Conservation (phyloP, 2,888 invertebrate species). For the Drosophila birchii region DNA sequence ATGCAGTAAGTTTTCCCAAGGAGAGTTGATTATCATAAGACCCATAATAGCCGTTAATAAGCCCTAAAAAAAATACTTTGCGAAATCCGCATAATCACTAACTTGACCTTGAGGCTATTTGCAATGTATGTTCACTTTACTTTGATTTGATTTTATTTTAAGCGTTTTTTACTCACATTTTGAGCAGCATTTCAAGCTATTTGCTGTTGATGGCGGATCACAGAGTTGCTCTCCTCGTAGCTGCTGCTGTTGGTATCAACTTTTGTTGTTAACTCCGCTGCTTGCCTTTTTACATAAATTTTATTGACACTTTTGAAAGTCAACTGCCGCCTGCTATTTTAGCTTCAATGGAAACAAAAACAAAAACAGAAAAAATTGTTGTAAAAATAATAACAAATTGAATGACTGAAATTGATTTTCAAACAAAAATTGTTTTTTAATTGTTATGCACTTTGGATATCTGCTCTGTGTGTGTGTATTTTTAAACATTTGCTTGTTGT, state of each 20-base stretch:
- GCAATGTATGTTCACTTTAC: not conserved
- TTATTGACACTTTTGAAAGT: slow-evolving; percentile 74
- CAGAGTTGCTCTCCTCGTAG: slow-evolving; percentile 37
- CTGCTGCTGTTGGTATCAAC: slow-evolving; percentile 20
- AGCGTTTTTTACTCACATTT: slow-evolving; percentile 63
- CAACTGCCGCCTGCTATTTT: slow-evolving; percentile 54
- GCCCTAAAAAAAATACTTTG: slow-evolving; percentile 11
- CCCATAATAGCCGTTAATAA: not conserved
- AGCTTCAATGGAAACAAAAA: slow-evolving; percentile 31
- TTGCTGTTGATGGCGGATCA: slow-evolving; percentile 31
- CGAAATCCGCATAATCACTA: slow-evolving; percentile 8
- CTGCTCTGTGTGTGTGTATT: not conserved
- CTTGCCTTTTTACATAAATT: slow-evolving; percentile 46
- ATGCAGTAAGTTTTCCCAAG: not conserved
- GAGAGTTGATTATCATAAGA: not conserved
- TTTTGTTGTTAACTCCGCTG: slow-evolving; percentile 30
- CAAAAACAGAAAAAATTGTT: slow-evolving; percentile 30
- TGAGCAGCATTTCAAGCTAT: slow-evolving; percentile 63
- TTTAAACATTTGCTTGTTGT: slow-evolving; percentile 25
- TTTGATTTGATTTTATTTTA: not conserved
- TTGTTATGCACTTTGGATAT: slow-evolving; percentile 45
- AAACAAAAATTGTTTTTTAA: slow-evolving; percentile 12
- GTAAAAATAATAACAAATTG: slow-evolving; percentile 25
- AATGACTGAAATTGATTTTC: slow-evolving; percentile 38
- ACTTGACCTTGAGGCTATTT: slow-evolving; percentile 29